phyloP scores from a whole-genome alignment of 2,797 vertebrate species.

The Tokudaia muenninki region DNA sequence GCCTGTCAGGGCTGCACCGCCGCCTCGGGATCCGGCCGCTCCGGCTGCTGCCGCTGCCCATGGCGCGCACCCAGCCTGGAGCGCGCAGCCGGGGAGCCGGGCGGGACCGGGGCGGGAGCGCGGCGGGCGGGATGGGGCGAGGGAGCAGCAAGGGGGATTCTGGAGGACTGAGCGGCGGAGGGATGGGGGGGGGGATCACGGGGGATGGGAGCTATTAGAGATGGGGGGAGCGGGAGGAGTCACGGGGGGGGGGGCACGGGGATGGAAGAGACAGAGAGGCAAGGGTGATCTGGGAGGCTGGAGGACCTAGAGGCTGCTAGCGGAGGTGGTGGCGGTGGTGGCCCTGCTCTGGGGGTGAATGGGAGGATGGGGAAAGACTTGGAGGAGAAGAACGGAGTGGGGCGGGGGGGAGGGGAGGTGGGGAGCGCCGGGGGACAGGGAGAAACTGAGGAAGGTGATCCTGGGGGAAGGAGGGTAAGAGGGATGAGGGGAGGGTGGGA shows the following conservation, averaged over 20 bases:
- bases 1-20: slow-evolving; percentile 57
- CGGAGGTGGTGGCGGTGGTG: neutral
- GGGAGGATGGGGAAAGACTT: neutral
- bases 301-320: neutral
- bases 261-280: neutral
- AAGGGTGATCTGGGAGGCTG: neutral
- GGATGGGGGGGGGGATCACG: neutral
- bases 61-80: slow-evolving; percentile 14
- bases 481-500: neutral
- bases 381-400: neutral
- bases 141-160: neutral
- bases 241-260: neutral
- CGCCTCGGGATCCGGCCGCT: slow-evolving; percentile 63
- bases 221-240: neutral
- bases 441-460: neutral
- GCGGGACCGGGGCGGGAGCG: neutral
- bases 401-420: too few relatives aligned
- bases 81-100: neutral
- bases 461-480: neutral
- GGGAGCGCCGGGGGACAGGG: neutral
- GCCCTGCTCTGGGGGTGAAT: neutral
- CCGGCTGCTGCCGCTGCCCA: slow-evolving; percentile 83
- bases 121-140: neutral
- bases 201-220: neutral
- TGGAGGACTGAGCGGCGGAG: neutral